A percentile compares a stretch with the other conserved stretches of the same genome.
Evolutionary conservation across 2,888 invertebrate genomes (phyloP).

Genomic region (Ganaspis brasiliensis): DNA sequence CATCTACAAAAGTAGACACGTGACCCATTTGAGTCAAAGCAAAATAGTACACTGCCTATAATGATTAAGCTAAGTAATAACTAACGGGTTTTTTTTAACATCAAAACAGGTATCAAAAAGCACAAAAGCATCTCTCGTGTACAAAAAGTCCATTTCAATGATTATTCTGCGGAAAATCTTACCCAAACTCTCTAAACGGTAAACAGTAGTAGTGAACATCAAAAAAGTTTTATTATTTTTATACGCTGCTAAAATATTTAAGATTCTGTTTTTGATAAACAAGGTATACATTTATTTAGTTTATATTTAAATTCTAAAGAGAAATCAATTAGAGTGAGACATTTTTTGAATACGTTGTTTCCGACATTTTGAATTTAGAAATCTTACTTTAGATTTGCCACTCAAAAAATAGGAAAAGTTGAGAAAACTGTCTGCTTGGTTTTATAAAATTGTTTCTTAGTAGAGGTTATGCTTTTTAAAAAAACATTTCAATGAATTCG

Average conservation of each 20-base stretch:
- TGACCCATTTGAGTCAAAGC: neutral
- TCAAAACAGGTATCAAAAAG: slow-evolving; percentile 1
- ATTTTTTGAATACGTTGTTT: too few relatives aligned
- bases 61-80: slow-evolving; percentile 9
- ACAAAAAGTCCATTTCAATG: neutral
- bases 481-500: too few relatives aligned
- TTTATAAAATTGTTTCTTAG: too few relatives aligned
- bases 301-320: too few relatives aligned
- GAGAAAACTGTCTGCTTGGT: too few relatives aligned
- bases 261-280: too few relatives aligned
- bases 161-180: neutral
- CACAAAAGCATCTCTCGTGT: neutral
- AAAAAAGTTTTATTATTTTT: neutral
- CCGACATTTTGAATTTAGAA: too few relatives aligned
- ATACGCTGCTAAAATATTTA: neutral
- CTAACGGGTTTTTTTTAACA: neutral
- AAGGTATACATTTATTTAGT: too few relatives aligned
- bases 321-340: too few relatives aligned
- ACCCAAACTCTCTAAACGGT: neutral
- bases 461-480: too few relatives aligned
- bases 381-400: too few relatives aligned
- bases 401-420: too few relatives aligned
- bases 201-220: neutral
- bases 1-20: neutral
- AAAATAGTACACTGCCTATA: neutral